phyloP scores from a whole-genome alignment of 1,140 invertebrate genomes.

The Drosophila pectinifera region DNA sequence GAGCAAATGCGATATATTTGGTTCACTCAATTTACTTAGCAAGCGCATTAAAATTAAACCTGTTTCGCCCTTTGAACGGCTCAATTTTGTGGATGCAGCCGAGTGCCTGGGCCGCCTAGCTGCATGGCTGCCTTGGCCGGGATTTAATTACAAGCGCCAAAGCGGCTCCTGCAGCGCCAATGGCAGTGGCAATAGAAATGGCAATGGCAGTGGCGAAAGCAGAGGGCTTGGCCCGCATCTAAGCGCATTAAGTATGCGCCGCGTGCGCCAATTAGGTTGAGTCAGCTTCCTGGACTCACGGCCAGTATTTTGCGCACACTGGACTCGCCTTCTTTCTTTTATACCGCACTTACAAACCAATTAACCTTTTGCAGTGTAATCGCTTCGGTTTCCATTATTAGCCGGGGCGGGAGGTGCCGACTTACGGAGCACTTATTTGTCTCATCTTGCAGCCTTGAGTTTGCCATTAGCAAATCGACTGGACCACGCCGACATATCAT shows the following conservation, averaged over 20 bases:
- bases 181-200: conserved; percentile 31
- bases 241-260: conserved; percentile 81
- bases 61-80: conserved; percentile 40
- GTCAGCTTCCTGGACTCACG: conserved; percentile 56
- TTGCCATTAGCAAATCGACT: conserved; percentile 49
- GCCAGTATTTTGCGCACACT: conserved; percentile 35
- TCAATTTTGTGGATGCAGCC: conserved; percentile 40
- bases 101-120: conserved; percentile 18
- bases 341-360: conserved; percentile 68
- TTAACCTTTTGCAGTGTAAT: conserved; percentile 70
- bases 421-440: conserved; percentile 57
- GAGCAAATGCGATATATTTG: conserved; percentile 37
- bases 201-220: conserved; percentile 35
- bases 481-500: conserved; percentile 8
- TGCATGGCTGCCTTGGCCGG: conserved; percentile 33
- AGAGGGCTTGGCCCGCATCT: conserved; percentile 54
- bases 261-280: conserved; percentile 78
- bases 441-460: conserved; percentile 20
- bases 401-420: conserved; percentile 20
- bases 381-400: conserved; percentile 50
- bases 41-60: conserved; percentile 55
- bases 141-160: conserved; percentile 73
- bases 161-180: conserved; percentile 54
- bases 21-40: conserved; percentile 52
- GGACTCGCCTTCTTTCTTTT: conserved; percentile 22